Evolutionary conservation across 2,888 invertebrate genomes (phyloP).

Genomic region (Ferdinandea cuprea): DNA sequence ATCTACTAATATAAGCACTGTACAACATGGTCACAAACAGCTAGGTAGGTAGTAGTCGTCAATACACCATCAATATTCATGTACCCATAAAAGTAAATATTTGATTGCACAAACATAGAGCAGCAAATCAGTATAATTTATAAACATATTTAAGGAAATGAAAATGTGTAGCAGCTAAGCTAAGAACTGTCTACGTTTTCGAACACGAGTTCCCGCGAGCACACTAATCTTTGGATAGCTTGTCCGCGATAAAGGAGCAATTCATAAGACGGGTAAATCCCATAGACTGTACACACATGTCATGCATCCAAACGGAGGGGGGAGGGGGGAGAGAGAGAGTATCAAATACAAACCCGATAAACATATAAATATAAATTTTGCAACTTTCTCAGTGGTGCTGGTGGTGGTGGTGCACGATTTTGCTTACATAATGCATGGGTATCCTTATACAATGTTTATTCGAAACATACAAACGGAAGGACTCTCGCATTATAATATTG

Average conservation of each 20-base stretch:
- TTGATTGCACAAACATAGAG: not conserved
- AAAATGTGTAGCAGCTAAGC: not conserved
- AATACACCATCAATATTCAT: too few species aligned
- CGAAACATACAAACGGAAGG: slow-evolving; percentile 64
- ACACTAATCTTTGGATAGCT: slow-evolving; percentile 28
- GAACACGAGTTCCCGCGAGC: slow-evolving; percentile 20
- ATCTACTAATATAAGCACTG: too few species aligned
- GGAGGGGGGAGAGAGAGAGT: too few species aligned
- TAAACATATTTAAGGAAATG: not conserved
- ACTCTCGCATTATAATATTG: slow-evolving; percentile 64
- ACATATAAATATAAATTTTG: slow-evolving; percentile 61
- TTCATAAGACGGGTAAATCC: slow-evolving; percentile 24
- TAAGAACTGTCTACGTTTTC: slow-evolving; percentile 1
- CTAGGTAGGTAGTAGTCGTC: too few species aligned
- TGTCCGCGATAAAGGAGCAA: slow-evolving; percentile 9
- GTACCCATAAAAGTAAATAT: too few species aligned
- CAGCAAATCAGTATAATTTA: not conserved
- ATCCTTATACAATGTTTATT: slow-evolving; percentile 67
- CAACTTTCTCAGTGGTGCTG: slow-evolving; percentile 56
- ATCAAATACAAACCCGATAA: slow-evolving; percentile 53
- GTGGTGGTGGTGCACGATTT: slow-evolving; percentile 55
- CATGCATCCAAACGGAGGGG: slow-evolving; percentile 42
- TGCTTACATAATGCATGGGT: slow-evolving; percentile 65
- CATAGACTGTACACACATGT: slow-evolving; percentile 4
- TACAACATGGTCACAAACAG: too few species aligned